Base-by-base conservation (phyloP, 2,797 vertebrate genomes). In the Prunella strophiata region DNA sequence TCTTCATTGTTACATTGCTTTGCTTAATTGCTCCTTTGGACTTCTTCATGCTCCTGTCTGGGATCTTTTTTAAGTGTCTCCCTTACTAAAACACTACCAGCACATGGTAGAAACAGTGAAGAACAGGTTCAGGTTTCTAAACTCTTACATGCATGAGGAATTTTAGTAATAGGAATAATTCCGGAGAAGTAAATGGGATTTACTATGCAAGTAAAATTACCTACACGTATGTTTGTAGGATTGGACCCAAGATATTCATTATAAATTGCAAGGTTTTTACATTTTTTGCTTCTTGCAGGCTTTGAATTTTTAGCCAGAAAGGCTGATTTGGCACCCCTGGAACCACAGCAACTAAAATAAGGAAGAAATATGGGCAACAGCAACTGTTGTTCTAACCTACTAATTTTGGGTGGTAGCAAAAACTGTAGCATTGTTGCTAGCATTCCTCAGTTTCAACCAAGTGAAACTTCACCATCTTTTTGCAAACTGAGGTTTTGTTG, bases 21-120 rank as follows among this genome's bases (percentile, higher is more conserved):
- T 85, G 67, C 85, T 81, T 96, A 89, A 94, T 93, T 95, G 70
- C 65, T 95, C 84, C 27, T 90, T 92, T 94, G 77, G 85, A 84
- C 66, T 90, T 75, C 85, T 65, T 82, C 72, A 73, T 2, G 5
- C 7, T 83, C 15, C 40, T 63, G 57, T 58, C 54, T 82, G 77
- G 63, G 92, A 93, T 77, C 61, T 29, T 86, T 96, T 93, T 86
- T 32, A 89, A 86, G 67, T 66, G 38, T 82, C 48, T 84, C 83
- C 72, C 87, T 40, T 70, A 70, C 38, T 59, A 90, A 96, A 97
- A 92, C 61, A 72, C 30, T 78, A 86, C 79, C 84, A 94, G 71
- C 87, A 91, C 63, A 84, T 55, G 91, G 76, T 72, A 93, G 92
- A 84, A 89, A 73, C 95, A 85, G 63, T 45, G 83, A 76, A 84